Evolutionary conservation across 1,140 invertebrate species (phyloP).

Genomic region (Drosophila aff.): DNA sequence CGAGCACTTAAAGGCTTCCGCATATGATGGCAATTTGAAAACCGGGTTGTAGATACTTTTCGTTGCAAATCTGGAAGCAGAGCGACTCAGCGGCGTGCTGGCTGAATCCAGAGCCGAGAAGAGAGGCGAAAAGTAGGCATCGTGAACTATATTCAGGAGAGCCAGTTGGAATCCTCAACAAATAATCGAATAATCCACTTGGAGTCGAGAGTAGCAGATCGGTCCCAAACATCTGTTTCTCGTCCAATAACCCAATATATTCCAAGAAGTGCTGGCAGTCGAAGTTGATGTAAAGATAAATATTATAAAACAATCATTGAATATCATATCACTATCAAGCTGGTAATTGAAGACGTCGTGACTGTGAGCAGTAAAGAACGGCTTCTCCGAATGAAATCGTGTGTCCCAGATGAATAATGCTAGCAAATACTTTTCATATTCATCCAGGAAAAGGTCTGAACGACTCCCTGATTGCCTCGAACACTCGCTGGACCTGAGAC

Average conservation of each 20-base stretch:
- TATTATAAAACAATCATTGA: not conserved
- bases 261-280: not conserved
- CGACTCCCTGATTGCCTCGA: too few species aligned
- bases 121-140: not conserved
- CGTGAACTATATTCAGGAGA: conserved; percentile 1
- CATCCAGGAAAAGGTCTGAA: too few species aligned
- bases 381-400: not conserved
- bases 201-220: not conserved
- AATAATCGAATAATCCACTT: not conserved
- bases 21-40: not conserved
- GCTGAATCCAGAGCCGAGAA: conserved; percentile 2
- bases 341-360: not conserved
- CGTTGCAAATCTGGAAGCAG: not conserved
- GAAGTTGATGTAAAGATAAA: too few species aligned
- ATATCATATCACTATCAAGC: not conserved
- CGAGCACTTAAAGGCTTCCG: not conserved
- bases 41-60: not conserved
- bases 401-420: not conserved
- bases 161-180: not conserved
- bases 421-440: too few species aligned
- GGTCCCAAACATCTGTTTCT: not conserved
- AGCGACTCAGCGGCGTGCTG: not conserved
- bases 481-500: too few species aligned
- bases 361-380: not conserved
- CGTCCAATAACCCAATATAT: not conserved